Percentiles rank a stretch among this genome's conserved stretches.
These are phyloP conservation scores for Trichopoda pennipes DNA, from an alignment of 2,888 invertebrate species.

Conservation along the genomic window DNA sequence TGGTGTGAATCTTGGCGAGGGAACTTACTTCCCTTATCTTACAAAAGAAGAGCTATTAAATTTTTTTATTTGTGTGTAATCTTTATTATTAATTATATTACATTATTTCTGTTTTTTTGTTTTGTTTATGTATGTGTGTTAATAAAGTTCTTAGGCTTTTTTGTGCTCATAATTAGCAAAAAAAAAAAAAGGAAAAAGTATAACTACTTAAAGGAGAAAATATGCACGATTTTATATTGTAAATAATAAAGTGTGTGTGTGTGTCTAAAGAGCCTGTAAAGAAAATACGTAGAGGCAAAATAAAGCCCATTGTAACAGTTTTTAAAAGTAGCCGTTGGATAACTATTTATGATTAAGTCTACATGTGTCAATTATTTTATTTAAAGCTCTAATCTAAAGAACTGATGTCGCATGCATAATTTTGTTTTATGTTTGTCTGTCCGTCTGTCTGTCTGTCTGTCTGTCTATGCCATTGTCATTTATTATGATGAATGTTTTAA, in stretches of 20 bases:
- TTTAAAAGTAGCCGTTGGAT: not conserved
- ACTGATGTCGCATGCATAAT: too few species aligned
- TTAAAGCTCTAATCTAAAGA: not conserved
- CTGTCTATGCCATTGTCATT: too few species aligned
- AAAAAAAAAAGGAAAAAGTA: conserved; percentile 14
- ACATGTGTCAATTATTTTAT: not conserved
- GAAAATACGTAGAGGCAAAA: not conserved
- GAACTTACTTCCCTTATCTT: not conserved
- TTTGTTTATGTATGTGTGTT: conserved; percentile 29
- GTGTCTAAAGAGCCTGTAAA: not conserved
- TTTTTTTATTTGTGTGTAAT: conserved; percentile 35
- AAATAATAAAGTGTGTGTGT: conserved; percentile 4
- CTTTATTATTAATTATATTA: conserved; percentile 59
- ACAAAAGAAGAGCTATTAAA: not conserved
- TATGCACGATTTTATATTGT: conserved; percentile 17
- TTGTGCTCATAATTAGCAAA: conserved; percentile 64
- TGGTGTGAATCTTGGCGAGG: too few species aligned
- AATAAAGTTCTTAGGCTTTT: conserved; percentile 14
- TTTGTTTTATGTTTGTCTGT: not conserved
- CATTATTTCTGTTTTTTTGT: conserved; percentile 32
- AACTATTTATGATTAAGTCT: not conserved
- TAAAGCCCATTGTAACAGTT: not conserved
- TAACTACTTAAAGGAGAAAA: conserved; percentile 34
- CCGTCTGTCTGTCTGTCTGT: too few species aligned
- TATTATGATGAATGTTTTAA: not conserved